phyloP scores from a whole-genome alignment of 2,113 vertebrate species.

The Otus sunia region DNA sequence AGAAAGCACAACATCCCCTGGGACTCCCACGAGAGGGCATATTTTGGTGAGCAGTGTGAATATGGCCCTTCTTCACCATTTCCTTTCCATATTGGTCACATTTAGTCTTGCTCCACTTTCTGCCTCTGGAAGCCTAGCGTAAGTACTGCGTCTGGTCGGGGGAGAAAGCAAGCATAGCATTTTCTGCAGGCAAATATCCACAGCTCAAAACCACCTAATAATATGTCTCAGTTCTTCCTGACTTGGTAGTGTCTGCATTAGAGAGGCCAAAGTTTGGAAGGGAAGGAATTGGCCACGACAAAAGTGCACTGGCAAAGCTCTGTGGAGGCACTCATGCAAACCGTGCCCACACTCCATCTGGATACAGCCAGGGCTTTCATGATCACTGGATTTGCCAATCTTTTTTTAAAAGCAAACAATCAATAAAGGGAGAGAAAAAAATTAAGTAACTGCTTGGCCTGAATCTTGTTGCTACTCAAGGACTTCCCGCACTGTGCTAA shows the following conservation, averaged over 20 bases:
- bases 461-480: not conserved
- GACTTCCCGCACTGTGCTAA: not conserved
- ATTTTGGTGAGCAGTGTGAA: not conserved
- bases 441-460: not conserved
- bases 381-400: not conserved
- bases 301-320: slow-evolving; percentile 40
- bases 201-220: slow-evolving; percentile 59
- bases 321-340: not conserved
- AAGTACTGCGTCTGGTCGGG: not conserved
- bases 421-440: not conserved
- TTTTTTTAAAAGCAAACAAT: slow-evolving; percentile 33
- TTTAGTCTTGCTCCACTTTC: not conserved
- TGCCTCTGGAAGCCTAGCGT: not conserved
- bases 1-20: not conserved
- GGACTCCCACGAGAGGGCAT: not conserved
- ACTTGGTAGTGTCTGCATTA: slow-evolving; percentile 13
- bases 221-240: slow-evolving; percentile 33
- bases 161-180: slow-evolving; percentile 50
- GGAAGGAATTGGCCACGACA: slow-evolving; percentile 10
- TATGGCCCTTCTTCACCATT: not conserved
- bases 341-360: slow-evolving; percentile 6
- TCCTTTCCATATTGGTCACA: slow-evolving; percentile 4
- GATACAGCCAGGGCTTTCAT: not conserved
- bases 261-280: slow-evolving; percentile 13
- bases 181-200: slow-evolving; percentile 51